phyloP scores from a whole-genome alignment of 35 echinoderm and acorn worm genomes.

The Apostichopus californicus region DNA sequence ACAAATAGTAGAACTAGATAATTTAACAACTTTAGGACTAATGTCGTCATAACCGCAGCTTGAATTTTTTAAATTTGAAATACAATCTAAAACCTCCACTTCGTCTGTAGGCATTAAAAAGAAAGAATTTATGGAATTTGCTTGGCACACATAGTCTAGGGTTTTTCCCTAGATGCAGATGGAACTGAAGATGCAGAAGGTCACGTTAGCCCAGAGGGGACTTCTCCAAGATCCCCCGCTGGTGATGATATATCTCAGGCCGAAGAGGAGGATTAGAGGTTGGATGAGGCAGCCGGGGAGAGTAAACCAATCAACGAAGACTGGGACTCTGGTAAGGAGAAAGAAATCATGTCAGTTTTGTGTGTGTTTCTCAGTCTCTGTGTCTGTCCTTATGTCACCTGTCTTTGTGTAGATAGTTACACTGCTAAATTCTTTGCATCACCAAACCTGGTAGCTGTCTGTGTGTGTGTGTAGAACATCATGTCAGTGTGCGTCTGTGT shows the following conservation, averaged over 20 bases:
- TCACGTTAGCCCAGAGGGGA: background rate
- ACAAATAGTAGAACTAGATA: background rate
- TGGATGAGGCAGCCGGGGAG: slow-evolving; percentile 59
- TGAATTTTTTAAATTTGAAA: no score
- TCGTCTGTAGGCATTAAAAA: no score
- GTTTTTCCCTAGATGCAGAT: slow-evolving; percentile 44
- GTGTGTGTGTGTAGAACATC: no score
- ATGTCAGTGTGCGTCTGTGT: no score
- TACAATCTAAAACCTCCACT: no score
- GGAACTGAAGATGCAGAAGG: slow-evolving; percentile 48
- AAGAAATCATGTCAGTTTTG: background rate
- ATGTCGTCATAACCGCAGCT: no score
- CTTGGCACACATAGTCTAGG: no score
- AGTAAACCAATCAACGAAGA: slow-evolving; percentile 90
- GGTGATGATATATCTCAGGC: background rate
- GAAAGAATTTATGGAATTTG: no score
- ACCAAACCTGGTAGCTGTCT: background rate
- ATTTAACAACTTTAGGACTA: no score
- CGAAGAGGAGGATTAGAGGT: slow-evolving; percentile 69
- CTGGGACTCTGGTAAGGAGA: slow-evolving; percentile 84
- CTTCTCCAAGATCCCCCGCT: background rate
- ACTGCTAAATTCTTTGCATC: no score
- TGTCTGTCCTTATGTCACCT: no score
- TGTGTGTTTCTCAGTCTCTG: background rate
- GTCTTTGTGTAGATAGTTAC: no score